Conservation (phyloP, 2,888 invertebrate species). For the Monochamus alternatus region DNA sequence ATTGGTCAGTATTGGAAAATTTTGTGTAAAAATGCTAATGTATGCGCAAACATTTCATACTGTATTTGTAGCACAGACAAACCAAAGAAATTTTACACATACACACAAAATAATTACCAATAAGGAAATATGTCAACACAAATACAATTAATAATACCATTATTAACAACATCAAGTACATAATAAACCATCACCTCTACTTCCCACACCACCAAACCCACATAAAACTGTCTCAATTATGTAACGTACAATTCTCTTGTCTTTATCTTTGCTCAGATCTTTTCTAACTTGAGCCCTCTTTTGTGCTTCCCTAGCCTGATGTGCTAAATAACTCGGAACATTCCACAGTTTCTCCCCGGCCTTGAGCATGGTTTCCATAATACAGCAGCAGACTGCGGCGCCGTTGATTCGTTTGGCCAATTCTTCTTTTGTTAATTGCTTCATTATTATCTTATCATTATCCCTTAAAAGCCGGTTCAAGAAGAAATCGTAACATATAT, state of each 20-base stretch:
- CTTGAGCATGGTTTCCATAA: slow-evolving; percentile 88
- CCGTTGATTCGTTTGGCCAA: slow-evolving; percentile 79
- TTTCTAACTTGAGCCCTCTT: slow-evolving; percentile 64
- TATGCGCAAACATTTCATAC: too few relatives aligned
- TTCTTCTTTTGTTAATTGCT: slow-evolving; percentile 63
- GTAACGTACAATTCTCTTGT: slow-evolving; percentile 66
- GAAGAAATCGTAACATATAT: too few relatives aligned
- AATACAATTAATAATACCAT: slow-evolving; percentile 27
- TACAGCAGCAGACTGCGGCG: slow-evolving; percentile 90
- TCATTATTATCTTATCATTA: slow-evolving; percentile 59
- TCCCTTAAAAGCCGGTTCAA: slow-evolving; percentile 46
- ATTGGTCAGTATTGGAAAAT: too few relatives aligned
- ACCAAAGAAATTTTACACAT: background rate
- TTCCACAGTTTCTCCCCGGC: slow-evolving; percentile 86
- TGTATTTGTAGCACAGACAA: background rate
- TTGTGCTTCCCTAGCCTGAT: slow-evolving; percentile 74
- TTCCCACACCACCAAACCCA: slow-evolving; percentile 58
- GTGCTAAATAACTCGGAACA: slow-evolving; percentile 82
- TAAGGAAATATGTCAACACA: background rate
- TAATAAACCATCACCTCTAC: slow-evolving; percentile 57
- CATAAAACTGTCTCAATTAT: slow-evolving; percentile 57
- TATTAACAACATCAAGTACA: slow-evolving; percentile 49
- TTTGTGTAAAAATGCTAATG: too few relatives aligned
- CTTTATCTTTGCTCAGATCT: slow-evolving; percentile 63
- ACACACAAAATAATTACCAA: slow-evolving; percentile 13